phyloP scores from a whole-genome alignment of 2,797 vertebrate genomes.

The Margarornis squamiger region DNA sequence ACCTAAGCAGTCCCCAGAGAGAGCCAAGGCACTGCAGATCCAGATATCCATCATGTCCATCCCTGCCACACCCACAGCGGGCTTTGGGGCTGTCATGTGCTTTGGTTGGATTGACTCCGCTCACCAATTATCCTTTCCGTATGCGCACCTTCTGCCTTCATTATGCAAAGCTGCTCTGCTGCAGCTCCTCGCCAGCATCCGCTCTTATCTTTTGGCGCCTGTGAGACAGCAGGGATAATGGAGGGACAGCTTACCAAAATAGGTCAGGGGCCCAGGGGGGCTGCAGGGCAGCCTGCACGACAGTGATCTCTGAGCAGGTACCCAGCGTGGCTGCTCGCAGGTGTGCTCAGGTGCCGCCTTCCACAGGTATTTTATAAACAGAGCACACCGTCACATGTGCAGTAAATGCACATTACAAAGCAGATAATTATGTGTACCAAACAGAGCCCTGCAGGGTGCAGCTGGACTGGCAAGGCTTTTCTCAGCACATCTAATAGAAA shows the following conservation, averaged over 20 bases:
- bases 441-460: constrained; percentile 24
- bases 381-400: not conserved
- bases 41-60: not conserved
- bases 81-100: not conserved
- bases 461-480: not conserved
- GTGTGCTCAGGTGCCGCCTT: not conserved
- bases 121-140: not conserved
- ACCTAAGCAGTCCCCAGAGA: not conserved
- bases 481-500: not conserved
- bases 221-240: not conserved
- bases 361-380: constrained; percentile 46
- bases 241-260: not conserved
- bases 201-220: not conserved
- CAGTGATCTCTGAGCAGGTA: not conserved
- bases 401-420: not conserved
- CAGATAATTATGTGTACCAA: constrained; percentile 51
- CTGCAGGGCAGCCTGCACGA: accelerated
- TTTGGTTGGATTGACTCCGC: not conserved
- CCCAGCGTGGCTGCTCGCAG: accelerated
- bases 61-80: accelerated
- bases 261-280: not conserved
- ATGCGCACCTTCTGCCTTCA: not conserved
- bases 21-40: accelerated
- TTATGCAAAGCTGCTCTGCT: not conserved
- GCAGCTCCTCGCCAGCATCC: not conserved